Percentiles rank a stretch among this genome's conserved stretches.
These are phyloP conservation scores for Melinaea menophilus DNA, from an alignment of 2,888 invertebrate species.

Conservation along the genomic window DNA sequence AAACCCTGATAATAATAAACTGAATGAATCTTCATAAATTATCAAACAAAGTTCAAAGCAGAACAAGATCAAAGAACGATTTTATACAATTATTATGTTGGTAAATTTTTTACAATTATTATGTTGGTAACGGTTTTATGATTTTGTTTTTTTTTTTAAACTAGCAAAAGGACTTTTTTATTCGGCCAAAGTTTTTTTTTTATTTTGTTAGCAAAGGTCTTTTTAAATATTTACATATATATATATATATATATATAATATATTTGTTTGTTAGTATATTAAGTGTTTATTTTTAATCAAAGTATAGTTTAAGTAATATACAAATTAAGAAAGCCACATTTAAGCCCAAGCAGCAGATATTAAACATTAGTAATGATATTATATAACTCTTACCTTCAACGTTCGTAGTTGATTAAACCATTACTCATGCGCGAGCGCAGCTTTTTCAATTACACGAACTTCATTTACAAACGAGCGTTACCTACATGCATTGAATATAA, in stretches of 20 bases:
- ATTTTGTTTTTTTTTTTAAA: not conserved
- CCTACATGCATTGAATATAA: conserved; percentile 15
- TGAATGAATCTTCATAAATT: not conserved
- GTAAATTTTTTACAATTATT: not conserved
- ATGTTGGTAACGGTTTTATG: not conserved
- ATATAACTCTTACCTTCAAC: conserved; percentile 13
- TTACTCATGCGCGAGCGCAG: conserved; percentile 17
- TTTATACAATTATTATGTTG: not conserved
- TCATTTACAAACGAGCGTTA: conserved; percentile 23
- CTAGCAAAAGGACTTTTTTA: too few relatives aligned
- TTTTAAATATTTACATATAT: too few relatives aligned
- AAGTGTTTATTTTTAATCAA: not conserved
- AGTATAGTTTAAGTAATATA: not conserved
- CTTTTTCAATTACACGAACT: conserved; percentile 24
- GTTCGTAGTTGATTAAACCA: conserved; percentile 24
- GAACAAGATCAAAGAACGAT: conserved; percentile 1
- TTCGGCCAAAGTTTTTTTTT: too few relatives aligned
- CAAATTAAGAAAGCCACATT: not conserved
- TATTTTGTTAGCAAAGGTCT: too few relatives aligned
- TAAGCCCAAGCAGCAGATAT: not conserved
- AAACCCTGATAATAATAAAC: not conserved
- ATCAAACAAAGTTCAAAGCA: not conserved
- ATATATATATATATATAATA: too few relatives aligned
- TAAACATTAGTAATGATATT: conserved; percentile 5
- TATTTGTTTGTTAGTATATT: not conserved